Conservation (phyloP, 2,797 vertebrate species). For the Prionace glauca region DNA sequence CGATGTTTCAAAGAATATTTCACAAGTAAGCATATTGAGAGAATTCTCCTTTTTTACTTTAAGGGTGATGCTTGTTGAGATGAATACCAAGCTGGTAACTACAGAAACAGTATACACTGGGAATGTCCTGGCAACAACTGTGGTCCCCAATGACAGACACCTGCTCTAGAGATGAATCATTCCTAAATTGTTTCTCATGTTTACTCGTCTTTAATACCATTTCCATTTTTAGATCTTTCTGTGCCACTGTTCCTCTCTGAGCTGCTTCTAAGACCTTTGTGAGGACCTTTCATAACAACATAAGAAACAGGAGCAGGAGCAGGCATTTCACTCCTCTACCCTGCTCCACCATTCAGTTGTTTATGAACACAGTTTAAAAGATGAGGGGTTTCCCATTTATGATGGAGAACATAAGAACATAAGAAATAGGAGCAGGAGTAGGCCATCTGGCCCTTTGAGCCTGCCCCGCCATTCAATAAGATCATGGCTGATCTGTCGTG, state of each 20-base stretch:
- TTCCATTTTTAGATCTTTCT: not conserved
- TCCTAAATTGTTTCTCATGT: slow-evolving; percentile 26
- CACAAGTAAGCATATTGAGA: slow-evolving; percentile 51
- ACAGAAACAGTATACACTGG: not conserved
- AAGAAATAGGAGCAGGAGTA: too few species aligned
- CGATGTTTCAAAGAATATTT: slow-evolving; percentile 52
- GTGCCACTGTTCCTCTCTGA: not conserved
- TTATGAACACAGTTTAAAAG: too few species aligned
- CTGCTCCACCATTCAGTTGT: too few species aligned
- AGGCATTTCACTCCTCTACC: too few species aligned
- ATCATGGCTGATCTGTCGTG: too few species aligned
- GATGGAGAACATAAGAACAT: too few species aligned
- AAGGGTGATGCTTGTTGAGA: not conserved
- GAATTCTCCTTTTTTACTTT: not conserved
- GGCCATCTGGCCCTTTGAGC: too few species aligned
- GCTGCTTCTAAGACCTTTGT: not conserved
- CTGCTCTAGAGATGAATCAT: not conserved
- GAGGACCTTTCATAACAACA: not conserved
- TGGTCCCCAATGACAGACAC: not conserved
- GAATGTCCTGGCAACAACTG: not conserved
- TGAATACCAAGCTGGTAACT: not conserved
- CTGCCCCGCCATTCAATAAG: too few species aligned
- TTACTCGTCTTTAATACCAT: not conserved
- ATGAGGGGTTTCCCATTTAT: too few species aligned
- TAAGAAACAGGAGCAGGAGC: too few species aligned